These are phyloP conservation scores for Prosopocoilus inquinatus DNA, from an alignment of 2,888 invertebrate species.

Conservation along the genomic window DNA sequence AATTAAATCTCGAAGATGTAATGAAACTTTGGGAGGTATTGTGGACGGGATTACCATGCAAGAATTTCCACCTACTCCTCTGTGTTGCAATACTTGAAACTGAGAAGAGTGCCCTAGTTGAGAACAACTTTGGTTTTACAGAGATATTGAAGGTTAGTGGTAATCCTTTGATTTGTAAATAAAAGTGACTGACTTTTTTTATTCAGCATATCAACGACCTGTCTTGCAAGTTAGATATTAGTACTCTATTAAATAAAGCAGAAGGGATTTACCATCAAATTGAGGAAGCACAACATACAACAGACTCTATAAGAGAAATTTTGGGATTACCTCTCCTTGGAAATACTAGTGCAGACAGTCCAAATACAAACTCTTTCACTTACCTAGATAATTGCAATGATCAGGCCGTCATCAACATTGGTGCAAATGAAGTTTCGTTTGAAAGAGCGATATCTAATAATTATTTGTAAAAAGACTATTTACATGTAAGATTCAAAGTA, in stretches of 20 bases:
- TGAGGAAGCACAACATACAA: slow-evolving; percentile 66
- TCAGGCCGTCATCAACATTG: slow-evolving; percentile 32
- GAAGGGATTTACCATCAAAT: slow-evolving; percentile 93
- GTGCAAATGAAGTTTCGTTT: slow-evolving; percentile 43
- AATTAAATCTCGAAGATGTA: slow-evolving; percentile 83
- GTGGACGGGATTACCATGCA: slow-evolving; percentile 93
- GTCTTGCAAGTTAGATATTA: slow-evolving; percentile 81
- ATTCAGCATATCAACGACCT: slow-evolving; percentile 94
- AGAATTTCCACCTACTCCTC: slow-evolving; percentile 92
- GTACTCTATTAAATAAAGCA: slow-evolving; percentile 77
- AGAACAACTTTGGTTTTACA: slow-evolving; percentile 89
- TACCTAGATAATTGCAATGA: slow-evolving; percentile 13
- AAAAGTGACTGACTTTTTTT: neutral
- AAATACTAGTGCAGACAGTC: slow-evolving; percentile 13
- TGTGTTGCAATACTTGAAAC: slow-evolving; percentile 90
- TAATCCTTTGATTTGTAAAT: neutral
- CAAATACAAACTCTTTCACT: slow-evolving; percentile 18
- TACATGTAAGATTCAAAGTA: too few relatives aligned
- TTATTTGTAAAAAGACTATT: slow-evolving; percentile 37
- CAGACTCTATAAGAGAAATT: slow-evolving; percentile 68
- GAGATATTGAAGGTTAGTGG: slow-evolving; percentile 84
- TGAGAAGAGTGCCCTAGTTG: slow-evolving; percentile 84
- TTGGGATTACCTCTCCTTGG: slow-evolving; percentile 59
- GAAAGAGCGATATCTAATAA: slow-evolving; percentile 45
- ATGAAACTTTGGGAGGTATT: slow-evolving; percentile 94